Evolutionary conservation across 2,113 vertebrate species (phyloP).

Genomic region (Arenaria interpres): DNA sequence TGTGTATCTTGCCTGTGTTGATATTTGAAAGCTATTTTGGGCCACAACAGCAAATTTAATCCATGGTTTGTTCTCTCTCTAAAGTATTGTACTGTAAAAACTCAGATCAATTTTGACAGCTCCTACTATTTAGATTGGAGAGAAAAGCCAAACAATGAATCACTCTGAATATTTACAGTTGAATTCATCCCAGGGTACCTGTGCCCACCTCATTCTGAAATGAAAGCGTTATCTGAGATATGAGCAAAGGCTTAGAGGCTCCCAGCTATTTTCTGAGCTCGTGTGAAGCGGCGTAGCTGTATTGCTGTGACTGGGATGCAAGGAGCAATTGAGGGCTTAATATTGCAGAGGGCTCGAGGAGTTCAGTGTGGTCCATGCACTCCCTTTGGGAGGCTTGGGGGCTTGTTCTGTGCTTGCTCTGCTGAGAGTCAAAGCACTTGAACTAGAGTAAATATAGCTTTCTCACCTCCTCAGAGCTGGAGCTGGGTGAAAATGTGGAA

Average conservation of each 20-base stretch:
- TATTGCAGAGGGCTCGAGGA: neutral
- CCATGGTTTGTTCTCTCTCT: slow-evolving; percentile 58
- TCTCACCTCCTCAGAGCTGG: neutral
- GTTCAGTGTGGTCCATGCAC: neutral
- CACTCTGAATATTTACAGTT: slow-evolving; percentile 67
- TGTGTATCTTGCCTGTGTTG: slow-evolving; percentile 55
- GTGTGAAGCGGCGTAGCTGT: fast-evolving
- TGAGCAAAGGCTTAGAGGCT: neutral
- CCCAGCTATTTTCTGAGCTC: neutral
- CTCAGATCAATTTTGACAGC: slow-evolving; percentile 69
- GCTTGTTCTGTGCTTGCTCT: neutral
- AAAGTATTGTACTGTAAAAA: slow-evolving; percentile 49
- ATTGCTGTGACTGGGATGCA: neutral
- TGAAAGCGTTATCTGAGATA: neutral
- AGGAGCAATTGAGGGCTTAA: neutral
- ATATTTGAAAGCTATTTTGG: slow-evolving; percentile 70
- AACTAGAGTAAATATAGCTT: neutral
- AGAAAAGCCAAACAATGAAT: slow-evolving; percentile 69
- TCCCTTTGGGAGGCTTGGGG: neutral
- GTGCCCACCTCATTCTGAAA: slow-evolving; percentile 42
- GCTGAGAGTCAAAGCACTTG: neutral
- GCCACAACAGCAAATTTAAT: slow-evolving; percentile 66
- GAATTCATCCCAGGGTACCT: slow-evolving; percentile 61
- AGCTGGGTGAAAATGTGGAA: neutral
- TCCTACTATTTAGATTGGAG: slow-evolving; percentile 63